Conservation (phyloP, 2,888 invertebrate genomes). For the Euspilapteryx auroguttella region DNA sequence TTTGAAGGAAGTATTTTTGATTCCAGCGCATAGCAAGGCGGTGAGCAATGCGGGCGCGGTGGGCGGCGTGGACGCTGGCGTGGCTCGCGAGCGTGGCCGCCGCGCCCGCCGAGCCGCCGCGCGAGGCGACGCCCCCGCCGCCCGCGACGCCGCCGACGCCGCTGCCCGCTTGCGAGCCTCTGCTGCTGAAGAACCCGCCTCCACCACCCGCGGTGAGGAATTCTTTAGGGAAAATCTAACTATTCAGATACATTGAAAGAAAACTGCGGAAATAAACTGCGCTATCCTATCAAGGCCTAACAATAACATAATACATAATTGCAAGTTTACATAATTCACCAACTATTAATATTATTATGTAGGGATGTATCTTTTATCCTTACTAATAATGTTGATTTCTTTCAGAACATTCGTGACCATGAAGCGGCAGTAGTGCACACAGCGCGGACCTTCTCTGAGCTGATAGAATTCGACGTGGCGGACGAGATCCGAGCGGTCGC, state of each 20-base stretch:
- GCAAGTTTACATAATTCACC: too few species aligned
- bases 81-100: constrained; percentile 34
- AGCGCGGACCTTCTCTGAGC: constrained; percentile 43
- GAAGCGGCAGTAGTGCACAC: constrained; percentile 43
- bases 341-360: too few species aligned
- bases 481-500: constrained; percentile 38
- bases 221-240: constrained; percentile 3
- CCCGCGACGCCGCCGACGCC: constrained; percentile 15
- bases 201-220: constrained; percentile 13
- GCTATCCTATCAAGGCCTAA: too few species aligned
- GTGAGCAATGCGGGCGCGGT: background rate
- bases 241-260: constrained; percentile 4
- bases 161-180: constrained; percentile 21
- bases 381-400: constrained; percentile 7
- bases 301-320: too few species aligned
- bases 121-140: constrained; percentile 15
- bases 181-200: constrained; percentile 26
- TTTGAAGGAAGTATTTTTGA: too few species aligned
- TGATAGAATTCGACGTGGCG: constrained; percentile 40
- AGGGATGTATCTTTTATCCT: too few species aligned
- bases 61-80: constrained; percentile 32
- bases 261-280: too few species aligned
- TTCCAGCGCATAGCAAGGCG: too few species aligned
- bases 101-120: constrained; percentile 19
- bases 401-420: constrained; percentile 39